These are phyloP conservation scores for Oscheius sp. DNA, from an alignment of 2,888 invertebrate species.

Conservation along the genomic window DNA sequence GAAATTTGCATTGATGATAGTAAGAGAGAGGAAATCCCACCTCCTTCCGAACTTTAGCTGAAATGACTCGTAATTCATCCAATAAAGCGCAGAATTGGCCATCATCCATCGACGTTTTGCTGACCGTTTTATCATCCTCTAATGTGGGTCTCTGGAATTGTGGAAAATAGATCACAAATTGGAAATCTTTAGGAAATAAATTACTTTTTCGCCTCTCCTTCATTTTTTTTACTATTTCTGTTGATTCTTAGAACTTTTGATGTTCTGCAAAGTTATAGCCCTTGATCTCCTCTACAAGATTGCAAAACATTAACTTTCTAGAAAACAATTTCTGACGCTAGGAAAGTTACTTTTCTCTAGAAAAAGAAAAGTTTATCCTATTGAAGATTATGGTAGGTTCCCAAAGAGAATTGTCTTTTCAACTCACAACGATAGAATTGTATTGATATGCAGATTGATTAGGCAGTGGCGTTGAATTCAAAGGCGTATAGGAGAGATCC, in stretches of 20 bases:
- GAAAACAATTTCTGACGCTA: too few species aligned
- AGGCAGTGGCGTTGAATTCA: constrained; percentile 11
- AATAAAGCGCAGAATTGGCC: constrained; percentile 50
- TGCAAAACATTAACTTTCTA: too few species aligned
- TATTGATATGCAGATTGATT: constrained; percentile 21
- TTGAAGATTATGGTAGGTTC: background rate
- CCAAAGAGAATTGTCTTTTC: too few species aligned
- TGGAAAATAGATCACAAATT: too few species aligned
- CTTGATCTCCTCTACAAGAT: too few species aligned
- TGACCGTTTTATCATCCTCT: constrained; percentile 15
- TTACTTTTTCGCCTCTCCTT: too few species aligned
- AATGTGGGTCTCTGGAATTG: background rate
- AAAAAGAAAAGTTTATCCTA: background rate
- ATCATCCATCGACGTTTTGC: constrained; percentile 34
- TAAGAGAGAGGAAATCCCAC: constrained; percentile 28
- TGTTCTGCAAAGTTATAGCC: too few species aligned
- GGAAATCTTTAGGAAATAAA: too few species aligned
- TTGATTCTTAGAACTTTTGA: too few species aligned
- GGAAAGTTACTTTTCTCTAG: too few species aligned
- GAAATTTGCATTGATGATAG: background rate
- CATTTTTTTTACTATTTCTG: too few species aligned
- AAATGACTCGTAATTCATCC: constrained; percentile 54
- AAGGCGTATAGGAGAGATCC: constrained; percentile 1
- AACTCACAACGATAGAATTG: constrained; percentile 6
- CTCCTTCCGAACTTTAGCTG: constrained; percentile 65